Conservation (phyloP, 2,888 invertebrate species). For the Cremastobaeus sp. region DNA sequence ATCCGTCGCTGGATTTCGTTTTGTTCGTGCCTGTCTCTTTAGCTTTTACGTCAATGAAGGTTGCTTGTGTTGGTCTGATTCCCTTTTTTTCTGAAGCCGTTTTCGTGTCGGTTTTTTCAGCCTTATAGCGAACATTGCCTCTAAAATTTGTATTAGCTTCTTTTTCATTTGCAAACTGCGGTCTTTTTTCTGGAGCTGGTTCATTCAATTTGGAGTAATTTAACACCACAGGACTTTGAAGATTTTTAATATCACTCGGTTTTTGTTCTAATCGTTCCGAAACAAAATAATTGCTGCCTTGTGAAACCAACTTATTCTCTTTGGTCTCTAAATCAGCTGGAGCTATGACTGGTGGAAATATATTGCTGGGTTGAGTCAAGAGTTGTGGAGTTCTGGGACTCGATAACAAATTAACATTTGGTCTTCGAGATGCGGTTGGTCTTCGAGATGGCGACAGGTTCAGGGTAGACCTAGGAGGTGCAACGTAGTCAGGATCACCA, state of each 20-base stretch:
- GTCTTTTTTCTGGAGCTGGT: conserved; percentile 5
- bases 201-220: conserved; percentile 47
- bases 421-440: conserved; percentile 18
- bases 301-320: background rate
- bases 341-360: conserved; percentile 39
- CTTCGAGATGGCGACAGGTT: conserved; percentile 15
- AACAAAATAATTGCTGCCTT: conserved; percentile 22
- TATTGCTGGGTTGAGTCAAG: conserved; percentile 28
- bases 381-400: conserved; percentile 12
- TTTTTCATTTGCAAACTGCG: conserved; percentile 15
- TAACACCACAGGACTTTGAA: conserved; percentile 39
- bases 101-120: conserved; percentile 27
- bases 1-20: background rate
- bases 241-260: conserved; percentile 24
- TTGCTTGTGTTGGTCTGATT: conserved; percentile 15
- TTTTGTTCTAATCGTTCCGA: conserved; percentile 8
- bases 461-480: conserved; percentile 36
- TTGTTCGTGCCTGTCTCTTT: conserved; percentile 2
- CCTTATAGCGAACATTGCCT: conserved; percentile 27
- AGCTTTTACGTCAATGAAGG: conserved; percentile 10
- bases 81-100: conserved; percentile 5
- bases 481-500: conserved; percentile 74
- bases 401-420: background rate
- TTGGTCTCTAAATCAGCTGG: background rate
- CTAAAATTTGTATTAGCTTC: background rate